Evolutionary conservation across 2,113 vertebrate genomes (phyloP), one percentile per base, ranked within the genome.

Genomic region (Paralichthys olivaceus): DNA sequence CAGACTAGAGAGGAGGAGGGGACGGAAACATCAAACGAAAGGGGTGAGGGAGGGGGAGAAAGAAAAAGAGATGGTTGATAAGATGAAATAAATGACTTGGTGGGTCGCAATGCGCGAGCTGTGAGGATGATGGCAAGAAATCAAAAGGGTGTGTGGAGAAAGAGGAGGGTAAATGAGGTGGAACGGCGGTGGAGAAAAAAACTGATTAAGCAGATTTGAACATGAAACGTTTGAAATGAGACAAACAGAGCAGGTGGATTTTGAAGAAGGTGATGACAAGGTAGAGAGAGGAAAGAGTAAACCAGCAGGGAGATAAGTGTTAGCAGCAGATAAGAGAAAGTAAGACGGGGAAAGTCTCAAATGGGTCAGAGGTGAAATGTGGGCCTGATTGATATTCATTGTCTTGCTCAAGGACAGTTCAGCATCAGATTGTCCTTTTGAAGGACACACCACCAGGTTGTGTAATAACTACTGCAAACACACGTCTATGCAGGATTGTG

Each of bases 191-290:
- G 32, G 77, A 63, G 25, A 79, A 72, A 57, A 55, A 70, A 64
- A 79, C 15, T 8, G 80, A 86, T 87, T 81, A 79, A 78, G 43
- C 20, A 73, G 85, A 86, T 81, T 81, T 83, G 80, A 79, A 84
- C 65, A 84, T 79, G 68, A 85, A 79, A 80, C 70, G 69, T 79
- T 90, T 69, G 53, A 84, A 70, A 77, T 51, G 80, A 80, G 53
- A 77, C 69, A 34, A 76, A 58, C 58, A 72, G 26, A 62, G 60
- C 4, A 0, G 55, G 59, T 13, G 3, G 67, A 54, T 72, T 70
- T 54, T 40, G 19, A 29, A 56, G 57, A 34, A 67, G 22, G 23
- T 29, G 37, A 75, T 70, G 55, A 65, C 1, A 61, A 66, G 26
- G n/a, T 57, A 53, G 26, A 55, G 20, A 59, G 29, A 77, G 13